Conservation (phyloP, 2,113 vertebrate species). For the Leucoraja erinaceus region DNA sequence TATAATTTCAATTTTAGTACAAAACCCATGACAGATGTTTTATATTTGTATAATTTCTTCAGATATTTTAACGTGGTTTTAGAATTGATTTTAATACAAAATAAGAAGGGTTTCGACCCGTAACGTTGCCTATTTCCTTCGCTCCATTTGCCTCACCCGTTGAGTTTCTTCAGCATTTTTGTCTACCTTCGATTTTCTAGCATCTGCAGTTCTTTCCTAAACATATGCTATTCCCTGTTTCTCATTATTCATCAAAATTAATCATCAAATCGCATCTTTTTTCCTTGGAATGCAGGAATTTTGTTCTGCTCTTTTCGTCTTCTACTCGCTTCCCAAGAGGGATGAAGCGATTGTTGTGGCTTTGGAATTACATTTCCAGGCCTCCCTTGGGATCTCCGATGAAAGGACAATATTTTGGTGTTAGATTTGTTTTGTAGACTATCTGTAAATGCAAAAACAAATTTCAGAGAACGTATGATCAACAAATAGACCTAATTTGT, state of each 20-base stretch:
- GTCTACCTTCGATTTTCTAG: no score
- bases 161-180: no score
- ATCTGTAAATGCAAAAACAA: constrained; percentile 46
- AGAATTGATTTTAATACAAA: not conserved
- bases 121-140: no score
- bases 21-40: not conserved
- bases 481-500: not conserved
- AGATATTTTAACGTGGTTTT: not conserved
- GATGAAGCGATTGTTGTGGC: constrained; percentile 72
- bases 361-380: constrained; percentile 44
- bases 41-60: not conserved
- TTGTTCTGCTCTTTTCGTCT: constrained; percentile 77
- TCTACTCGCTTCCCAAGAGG: constrained; percentile 93
- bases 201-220: no score
- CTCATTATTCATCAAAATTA: not conserved
- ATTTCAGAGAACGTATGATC: not conserved
- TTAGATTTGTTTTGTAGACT: constrained; percentile 46
- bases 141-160: no score
- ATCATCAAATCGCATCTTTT: constrained; percentile 88
- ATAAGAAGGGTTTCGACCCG: not conserved
- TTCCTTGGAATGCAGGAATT: constrained; percentile 84
- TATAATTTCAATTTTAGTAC: constrained; percentile 4
- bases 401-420: constrained; percentile 45
- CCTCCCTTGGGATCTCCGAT: constrained; percentile 43
- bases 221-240: not conserved